Evolutionary conservation across 92 coral and sea anemone genomes (phyloP), one percentile per base, ranked within the genome.

Genomic region (Phymanthus crucifer): DNA sequence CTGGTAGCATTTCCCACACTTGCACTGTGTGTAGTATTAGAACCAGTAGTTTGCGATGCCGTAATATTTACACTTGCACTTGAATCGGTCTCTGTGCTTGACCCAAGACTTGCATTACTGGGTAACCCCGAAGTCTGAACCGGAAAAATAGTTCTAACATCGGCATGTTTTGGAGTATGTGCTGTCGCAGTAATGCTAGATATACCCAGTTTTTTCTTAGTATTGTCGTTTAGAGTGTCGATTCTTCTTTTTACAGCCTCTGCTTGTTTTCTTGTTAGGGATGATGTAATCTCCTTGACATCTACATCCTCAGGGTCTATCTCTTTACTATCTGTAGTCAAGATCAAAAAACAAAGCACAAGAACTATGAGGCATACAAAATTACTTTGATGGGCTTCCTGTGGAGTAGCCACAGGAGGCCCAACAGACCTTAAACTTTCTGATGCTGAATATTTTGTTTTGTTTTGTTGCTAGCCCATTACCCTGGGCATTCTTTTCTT

Each of bases 191-290:
- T 81, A 26, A 56, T 88, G 72, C 71, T 78, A 48, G 84, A 79
- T 26, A 85, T 6, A 34, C 94, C 87, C 37, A 87, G 80, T 48
- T 86, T 85, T 61, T 82, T 88, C 81, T 93, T 96, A 43, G 95
- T 92, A 36, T 89, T 90, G 32, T 92, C 89, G 56, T 96, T 96
- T 12, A 96, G 80, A 11, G 94, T 93, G 78, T 96, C 86, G 40
- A 96, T 91, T 58, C 99, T 82, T 85, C 87, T 86, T 71, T 79
- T 80, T 1, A 96, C 99, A 10, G 98, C 99, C 45, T 96, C 98
- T 12, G 99, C 99, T 71, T 96, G 99, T 74, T 96, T 96, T 71
- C 94, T 83, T 3, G 99, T 96, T 35, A 96, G 85, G 4, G 99
- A 96, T 29, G 94, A 91, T 2, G 98, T 89, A 52, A 96, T 96